These are phyloP conservation scores for Mungos mungo DNA, from an alignment of 2,113 vertebrate species.

Conservation along the genomic window DNA sequence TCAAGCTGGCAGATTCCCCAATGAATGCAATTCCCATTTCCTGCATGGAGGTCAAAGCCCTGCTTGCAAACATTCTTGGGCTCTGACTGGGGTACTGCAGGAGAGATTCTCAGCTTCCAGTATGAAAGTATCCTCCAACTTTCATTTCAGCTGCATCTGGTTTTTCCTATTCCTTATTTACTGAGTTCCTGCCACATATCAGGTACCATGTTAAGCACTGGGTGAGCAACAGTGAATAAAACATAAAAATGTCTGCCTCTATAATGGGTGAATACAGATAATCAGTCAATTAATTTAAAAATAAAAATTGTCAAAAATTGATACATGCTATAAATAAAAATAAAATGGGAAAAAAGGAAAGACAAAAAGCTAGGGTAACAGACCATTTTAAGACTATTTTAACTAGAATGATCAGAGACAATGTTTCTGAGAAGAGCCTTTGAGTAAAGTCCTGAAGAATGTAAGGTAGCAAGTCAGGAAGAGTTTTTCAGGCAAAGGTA, in stretches of 20 bases:
- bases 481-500: not conserved
- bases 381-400: not conserved
- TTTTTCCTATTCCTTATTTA: not conserved
- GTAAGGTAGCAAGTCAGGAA: not conserved
- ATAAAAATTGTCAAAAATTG: not conserved
- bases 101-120: conserved; percentile 14
- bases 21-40: not conserved
- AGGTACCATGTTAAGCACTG: not conserved
- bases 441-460: not conserved
- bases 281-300: not conserved
- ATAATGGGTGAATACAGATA: not conserved
- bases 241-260: not conserved
- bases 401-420: not conserved
- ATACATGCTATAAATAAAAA: not conserved
- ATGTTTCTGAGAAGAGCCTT: not conserved
- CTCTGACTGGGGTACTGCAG: not conserved
- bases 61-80: not conserved
- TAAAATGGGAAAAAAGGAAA: not conserved
- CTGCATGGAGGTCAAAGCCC: not conserved
- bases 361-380: not conserved
- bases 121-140: not conserved
- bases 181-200: not conserved
- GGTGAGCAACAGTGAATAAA: not conserved
- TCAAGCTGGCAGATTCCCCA: not conserved
- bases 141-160: not conserved